Percentiles rank a stretch among this genome's conserved stretches.
Evolutionary conservation across 2,113 vertebrate species (phyloP).

Genomic region (Bubo scandiacus): DNA sequence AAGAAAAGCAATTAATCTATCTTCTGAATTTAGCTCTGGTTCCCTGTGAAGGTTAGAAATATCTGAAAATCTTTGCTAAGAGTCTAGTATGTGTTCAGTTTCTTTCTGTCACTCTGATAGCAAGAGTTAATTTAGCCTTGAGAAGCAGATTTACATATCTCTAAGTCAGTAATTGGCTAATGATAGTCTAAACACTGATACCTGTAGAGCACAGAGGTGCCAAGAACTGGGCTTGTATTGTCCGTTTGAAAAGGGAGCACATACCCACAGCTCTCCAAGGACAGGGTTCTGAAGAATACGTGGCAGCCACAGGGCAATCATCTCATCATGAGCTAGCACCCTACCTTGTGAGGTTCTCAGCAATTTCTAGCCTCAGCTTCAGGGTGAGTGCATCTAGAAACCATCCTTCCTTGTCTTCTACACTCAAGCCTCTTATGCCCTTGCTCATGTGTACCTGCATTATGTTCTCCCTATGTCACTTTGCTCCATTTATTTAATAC

Average conservation of each 20-base stretch:
- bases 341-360: neutral
- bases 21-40: neutral
- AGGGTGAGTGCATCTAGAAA: neutral
- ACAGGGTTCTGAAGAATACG: neutral
- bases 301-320: neutral
- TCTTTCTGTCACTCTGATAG: neutral
- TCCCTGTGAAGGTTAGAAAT: neutral
- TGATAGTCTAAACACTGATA: neutral
- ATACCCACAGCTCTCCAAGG: neutral
- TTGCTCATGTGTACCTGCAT: neutral
- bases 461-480: neutral
- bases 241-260: neutral
- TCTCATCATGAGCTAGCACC: neutral
- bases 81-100: neutral
- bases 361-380: neutral
- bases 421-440: neutral
- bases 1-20: neutral
- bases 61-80: neutral
- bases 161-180: neutral
- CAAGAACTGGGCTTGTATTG: neutral
- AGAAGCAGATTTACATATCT: neutral
- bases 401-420: neutral
- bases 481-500: neutral
- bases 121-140: neutral
- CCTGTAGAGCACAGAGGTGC: neutral